phyloP scores from a whole-genome alignment of 2,888 invertebrate species.

The Dryocosmus kuriphilus region DNA sequence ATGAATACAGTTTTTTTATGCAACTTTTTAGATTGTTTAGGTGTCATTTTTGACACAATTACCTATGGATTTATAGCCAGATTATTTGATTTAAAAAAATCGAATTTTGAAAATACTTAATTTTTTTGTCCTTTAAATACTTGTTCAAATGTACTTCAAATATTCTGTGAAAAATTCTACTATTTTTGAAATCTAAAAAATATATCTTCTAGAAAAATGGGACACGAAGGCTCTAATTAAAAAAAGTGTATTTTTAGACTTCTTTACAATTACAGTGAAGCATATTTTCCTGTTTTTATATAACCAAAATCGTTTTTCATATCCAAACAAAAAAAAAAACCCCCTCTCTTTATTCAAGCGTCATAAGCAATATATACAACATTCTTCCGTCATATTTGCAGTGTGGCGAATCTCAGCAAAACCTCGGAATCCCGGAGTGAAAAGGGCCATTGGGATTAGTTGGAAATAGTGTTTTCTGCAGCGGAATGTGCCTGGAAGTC shows the following conservation, averaged over 20 bases:
- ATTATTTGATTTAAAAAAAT: no score
- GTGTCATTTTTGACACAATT: no score
- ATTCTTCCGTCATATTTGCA: conserved; percentile 2
- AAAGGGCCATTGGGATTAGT: conserved; percentile 26
- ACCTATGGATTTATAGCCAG: no score
- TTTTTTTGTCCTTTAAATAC: no score
- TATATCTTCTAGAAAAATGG: not conserved
- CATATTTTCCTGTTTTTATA: not conserved
- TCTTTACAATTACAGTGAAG: not conserved
- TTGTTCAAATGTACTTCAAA: no score
- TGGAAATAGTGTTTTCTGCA: conserved; percentile 24
- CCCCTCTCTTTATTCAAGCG: not conserved
- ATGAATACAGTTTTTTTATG: no score
- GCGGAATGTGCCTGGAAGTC: conserved; percentile 32
- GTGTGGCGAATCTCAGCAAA: conserved; percentile 2
- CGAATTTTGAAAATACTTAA: no score
- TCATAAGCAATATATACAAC: not conserved
- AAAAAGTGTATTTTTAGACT: not conserved
- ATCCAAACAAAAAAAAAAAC: not conserved
- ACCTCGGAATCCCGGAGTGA: not conserved
- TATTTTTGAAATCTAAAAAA: not conserved
- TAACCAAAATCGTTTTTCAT: not conserved
- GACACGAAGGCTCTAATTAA: not conserved
- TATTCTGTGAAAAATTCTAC: not conserved
- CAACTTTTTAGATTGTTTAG: no score